Evolutionary conservation across 2,888 invertebrate genomes (phyloP).

Genomic region (Drosophila ustulata): DNA sequence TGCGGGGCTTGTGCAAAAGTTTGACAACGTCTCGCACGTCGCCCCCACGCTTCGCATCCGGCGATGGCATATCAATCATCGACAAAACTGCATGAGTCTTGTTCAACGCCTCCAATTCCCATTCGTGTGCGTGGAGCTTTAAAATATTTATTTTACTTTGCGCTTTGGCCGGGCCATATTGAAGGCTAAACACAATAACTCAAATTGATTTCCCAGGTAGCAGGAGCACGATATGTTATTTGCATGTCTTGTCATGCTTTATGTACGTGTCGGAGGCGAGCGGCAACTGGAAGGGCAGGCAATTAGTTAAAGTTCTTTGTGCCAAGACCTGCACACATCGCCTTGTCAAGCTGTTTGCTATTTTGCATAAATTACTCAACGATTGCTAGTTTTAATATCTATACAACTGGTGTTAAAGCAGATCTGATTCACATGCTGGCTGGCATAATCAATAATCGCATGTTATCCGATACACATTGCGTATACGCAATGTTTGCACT

Average conservation of each 20-base stretch:
- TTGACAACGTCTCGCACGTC: constrained; percentile 48
- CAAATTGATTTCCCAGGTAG: constrained; percentile 74
- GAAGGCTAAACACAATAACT: constrained; percentile 77
- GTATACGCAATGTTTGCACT: constrained; percentile 47
- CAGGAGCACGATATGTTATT: constrained; percentile 50
- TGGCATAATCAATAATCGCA: constrained; percentile 12
- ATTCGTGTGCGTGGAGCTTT: constrained; percentile 51
- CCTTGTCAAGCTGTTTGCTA: neutral
- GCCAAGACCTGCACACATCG: neutral
- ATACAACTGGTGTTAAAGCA: neutral
- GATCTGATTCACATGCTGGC: neutral
- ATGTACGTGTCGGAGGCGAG: constrained; percentile 45
- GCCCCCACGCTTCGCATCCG: constrained; percentile 15
- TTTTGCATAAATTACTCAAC: neutral
- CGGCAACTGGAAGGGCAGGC: constrained; percentile 6
- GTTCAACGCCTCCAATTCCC: constrained; percentile 37
- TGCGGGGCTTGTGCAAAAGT: constrained; percentile 48
- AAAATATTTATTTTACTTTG: constrained; percentile 75
- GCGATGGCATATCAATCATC: constrained; percentile 72
- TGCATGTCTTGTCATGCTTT: constrained; percentile 58
- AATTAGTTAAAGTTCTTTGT: constrained; percentile 44
- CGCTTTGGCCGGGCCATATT: constrained; percentile 40
- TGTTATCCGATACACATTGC: constrained; percentile 18
- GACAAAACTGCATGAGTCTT: constrained; percentile 64
- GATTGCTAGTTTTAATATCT: neutral